Conservation (phyloP, 2,888 invertebrate species). For the Cerastis rubricosa region DNA sequence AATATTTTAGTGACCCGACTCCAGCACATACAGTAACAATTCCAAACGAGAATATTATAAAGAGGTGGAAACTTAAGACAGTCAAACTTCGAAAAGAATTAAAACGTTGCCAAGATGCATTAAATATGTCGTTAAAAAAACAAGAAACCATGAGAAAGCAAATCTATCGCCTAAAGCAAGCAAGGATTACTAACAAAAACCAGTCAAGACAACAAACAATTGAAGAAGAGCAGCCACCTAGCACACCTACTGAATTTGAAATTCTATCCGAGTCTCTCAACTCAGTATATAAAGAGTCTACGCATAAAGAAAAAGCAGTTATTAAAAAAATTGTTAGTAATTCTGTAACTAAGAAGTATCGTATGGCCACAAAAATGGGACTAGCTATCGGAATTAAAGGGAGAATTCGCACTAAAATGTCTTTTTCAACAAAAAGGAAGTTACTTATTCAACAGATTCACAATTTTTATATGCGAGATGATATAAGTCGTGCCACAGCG, state of each 20-base stretch:
- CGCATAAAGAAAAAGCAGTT: constrained; percentile 22
- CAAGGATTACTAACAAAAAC: constrained; percentile 29
- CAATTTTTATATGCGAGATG: constrained; percentile 22
- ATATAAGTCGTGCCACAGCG: constrained; percentile 14
- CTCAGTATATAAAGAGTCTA: constrained; percentile 18
- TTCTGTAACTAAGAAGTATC: constrained; percentile 35
- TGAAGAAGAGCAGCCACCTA: constrained; percentile 18
- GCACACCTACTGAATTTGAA: constrained; percentile 20
- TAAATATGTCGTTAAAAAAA: constrained; percentile 35
- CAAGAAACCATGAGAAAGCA: constrained; percentile 38
- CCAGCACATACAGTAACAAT: constrained; percentile 22
- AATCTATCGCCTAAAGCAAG: constrained; percentile 40
- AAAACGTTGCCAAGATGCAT: constrained; percentile 43
- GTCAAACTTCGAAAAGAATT: constrained; percentile 39
- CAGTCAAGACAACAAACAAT: constrained; percentile 14
- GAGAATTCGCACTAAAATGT: constrained; percentile 36
- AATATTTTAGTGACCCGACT: constrained; percentile 30
- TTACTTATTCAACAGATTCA: constrained; percentile 35
- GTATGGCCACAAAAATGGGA: constrained; percentile 33
- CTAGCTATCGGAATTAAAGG: constrained; percentile 30
- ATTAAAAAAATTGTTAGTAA: constrained; percentile 30
- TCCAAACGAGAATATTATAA: constrained; percentile 26
- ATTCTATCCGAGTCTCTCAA: constrained; percentile 11
- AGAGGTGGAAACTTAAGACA: constrained; percentile 39
- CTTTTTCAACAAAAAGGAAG: constrained; percentile 32